phyloP scores from a whole-genome alignment of 2,888 invertebrate species.

The Thecophora atra region DNA sequence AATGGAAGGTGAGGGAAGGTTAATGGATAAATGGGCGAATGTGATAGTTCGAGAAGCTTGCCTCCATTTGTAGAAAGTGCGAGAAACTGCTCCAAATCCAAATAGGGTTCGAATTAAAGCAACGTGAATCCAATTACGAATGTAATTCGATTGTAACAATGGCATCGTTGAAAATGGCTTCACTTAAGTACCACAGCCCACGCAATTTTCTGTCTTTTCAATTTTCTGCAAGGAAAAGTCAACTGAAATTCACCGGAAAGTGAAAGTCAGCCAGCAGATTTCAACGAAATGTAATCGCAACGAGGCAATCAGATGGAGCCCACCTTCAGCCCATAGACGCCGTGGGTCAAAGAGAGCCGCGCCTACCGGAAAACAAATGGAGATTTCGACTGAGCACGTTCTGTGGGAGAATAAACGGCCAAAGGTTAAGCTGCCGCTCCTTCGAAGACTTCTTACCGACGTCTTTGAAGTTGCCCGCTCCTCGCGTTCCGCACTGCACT shows the following conservation, averaged over 20 bases:
- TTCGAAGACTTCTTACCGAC: not conserved
- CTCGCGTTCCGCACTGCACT: slow-evolving; percentile 1
- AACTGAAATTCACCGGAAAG: slow-evolving; percentile 4
- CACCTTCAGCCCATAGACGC: no score
- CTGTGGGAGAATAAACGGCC: not conserved
- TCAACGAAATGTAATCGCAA: slow-evolving; percentile 6
- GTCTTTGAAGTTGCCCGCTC: not conserved
- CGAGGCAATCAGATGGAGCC: slow-evolving; percentile 4
- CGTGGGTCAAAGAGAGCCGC: not conserved
- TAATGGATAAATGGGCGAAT: not conserved
- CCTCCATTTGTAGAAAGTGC: not conserved
- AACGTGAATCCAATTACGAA: no score
- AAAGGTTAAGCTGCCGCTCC: not conserved
- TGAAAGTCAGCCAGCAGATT: slow-evolving; percentile 14
- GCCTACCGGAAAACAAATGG: not conserved
- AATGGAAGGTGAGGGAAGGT: not conserved
- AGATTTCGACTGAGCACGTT: not conserved
- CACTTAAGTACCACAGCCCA: not conserved
- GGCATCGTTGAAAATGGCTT: not conserved
- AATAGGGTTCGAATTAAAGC: no score
- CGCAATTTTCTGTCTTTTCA: not conserved
- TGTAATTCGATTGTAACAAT: slow-evolving; percentile 8
- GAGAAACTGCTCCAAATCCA: no score
- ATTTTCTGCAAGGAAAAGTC: not conserved
- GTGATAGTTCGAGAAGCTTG: not conserved